Percentiles rank a stretch among this genome's conserved stretches.
Evolutionary conservation across 2,888 invertebrate genomes (phyloP).

Genomic region (Sisyra nigra): DNA sequence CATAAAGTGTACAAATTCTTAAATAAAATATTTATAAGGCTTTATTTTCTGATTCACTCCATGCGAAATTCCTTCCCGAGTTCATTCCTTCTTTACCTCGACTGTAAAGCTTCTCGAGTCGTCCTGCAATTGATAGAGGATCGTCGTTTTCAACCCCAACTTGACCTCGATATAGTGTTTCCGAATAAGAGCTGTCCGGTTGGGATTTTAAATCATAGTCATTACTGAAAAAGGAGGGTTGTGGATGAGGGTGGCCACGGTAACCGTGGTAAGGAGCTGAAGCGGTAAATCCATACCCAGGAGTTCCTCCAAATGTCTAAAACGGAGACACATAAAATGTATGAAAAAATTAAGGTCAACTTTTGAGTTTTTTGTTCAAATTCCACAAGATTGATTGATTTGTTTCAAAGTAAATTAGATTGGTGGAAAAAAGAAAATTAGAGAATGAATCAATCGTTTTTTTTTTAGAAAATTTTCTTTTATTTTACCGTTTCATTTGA

Average conservation of each 20-base stretch:
- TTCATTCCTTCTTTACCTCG: constrained; percentile 10
- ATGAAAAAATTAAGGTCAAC: too few relatives aligned
- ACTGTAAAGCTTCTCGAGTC: background rate
- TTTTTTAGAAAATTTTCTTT: too few relatives aligned
- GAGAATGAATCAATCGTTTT: too few relatives aligned
- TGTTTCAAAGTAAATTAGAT: too few relatives aligned
- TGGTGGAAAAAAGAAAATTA: too few relatives aligned
- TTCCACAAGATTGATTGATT: too few relatives aligned
- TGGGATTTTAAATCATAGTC: background rate
- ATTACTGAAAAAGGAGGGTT: background rate
- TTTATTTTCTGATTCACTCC: constrained; percentile 22
- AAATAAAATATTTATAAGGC: background rate
- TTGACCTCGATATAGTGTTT: constrained; percentile 7
- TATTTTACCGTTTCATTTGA: too few relatives aligned
- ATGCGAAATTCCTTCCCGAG: constrained; percentile 25
- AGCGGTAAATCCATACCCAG: constrained; percentile 16
- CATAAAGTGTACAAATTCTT: background rate
- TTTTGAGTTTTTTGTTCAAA: too few relatives aligned
- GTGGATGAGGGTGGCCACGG: constrained; percentile 20
- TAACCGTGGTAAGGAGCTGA: constrained; percentile 26
- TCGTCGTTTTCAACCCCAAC: constrained; percentile 2
- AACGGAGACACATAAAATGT: too few relatives aligned
- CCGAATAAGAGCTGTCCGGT: constrained; percentile 1
- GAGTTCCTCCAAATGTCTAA: too few relatives aligned
- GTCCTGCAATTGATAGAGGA: constrained; percentile 6